Percentiles rank a stretch among this genome's conserved stretches.
These are phyloP conservation scores for Danaus plexippus DNA, from an alignment of 1,140 invertebrate genomes.

Conservation along the genomic window DNA sequence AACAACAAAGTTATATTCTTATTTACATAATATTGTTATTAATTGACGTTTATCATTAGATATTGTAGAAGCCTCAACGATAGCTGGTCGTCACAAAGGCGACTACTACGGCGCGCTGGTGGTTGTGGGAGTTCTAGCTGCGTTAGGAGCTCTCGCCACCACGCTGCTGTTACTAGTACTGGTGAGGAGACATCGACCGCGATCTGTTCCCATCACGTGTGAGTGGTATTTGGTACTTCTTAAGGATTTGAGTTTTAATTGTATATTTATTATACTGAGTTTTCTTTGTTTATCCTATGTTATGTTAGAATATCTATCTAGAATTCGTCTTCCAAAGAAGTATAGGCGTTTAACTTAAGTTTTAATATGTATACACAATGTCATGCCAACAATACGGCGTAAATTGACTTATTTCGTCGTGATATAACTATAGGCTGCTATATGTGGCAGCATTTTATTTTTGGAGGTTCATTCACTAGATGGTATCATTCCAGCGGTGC, in stretches of 20 bases:
- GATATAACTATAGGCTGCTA: background rate
- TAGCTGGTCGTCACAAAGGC: constrained; percentile 59
- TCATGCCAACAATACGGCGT: too few species aligned
- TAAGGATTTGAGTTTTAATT: background rate
- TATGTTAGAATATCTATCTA: too few species aligned
- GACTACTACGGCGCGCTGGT: constrained; percentile 91
- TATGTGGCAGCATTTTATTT: background rate
- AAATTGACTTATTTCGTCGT: too few species aligned
- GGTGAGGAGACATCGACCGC: constrained; percentile 79
- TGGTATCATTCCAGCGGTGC: constrained; percentile 43
- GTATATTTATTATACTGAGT: too few species aligned
- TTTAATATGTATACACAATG: too few species aligned
- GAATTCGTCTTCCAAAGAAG: too few species aligned
- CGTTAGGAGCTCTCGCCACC: constrained; percentile 85
- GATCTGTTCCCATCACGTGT: constrained; percentile 77
- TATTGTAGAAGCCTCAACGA: constrained; percentile 50
- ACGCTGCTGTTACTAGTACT: constrained; percentile 85
- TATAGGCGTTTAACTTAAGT: too few species aligned
- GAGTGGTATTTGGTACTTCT: constrained; percentile 29
- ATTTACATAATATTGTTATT: too few species aligned
- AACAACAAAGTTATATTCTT: too few species aligned
- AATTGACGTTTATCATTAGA: constrained; percentile 28
- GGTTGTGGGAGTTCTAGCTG: constrained; percentile 88
- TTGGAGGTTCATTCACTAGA: constrained; percentile 16
- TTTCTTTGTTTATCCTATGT: too few species aligned